Base-by-base conservation (phyloP, 2,888 invertebrate species). In the Ectemnius continuus region DNA sequence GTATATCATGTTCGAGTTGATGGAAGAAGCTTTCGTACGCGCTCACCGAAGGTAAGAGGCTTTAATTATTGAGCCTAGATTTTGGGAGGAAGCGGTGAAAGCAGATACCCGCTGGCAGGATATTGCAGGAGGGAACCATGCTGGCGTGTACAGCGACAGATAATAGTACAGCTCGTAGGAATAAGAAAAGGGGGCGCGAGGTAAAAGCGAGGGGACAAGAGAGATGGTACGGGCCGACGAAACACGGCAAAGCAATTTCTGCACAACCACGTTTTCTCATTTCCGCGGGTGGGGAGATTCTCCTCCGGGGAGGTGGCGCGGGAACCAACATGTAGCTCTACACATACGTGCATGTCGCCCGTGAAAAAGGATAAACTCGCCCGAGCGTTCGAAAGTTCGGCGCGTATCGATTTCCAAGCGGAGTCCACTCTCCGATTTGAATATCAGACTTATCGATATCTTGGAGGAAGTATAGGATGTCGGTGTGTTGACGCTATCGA, bases 211-310 rank as follows among this genome's bases (percentile, higher is more conserved):
- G 28, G 20, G 13, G 57, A 45, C 20, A 4, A 23, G 36, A 28
- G 46, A 64, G 79, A 72, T 78, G 77, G 79, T 70, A 70, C 73
- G 75, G 73, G 75, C 74, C 70, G 63, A 72, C 79, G 79, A 76
- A 82, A 83, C 83, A 82, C 73, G 82, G 82, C 79, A 83, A 82
- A 79, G 82, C 83, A 83, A 83, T 82, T 82, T 82, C 82, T 83
- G 81, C 79, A 83, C 83, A 83, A 82, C 79, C 78, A 71, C 82
- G 81, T 83, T 81, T 83, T 70, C 82, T 79, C 81, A 81, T 82
- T 82, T 79, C 83, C 73, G 71, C 76, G 81, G 73, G 71, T 36
- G 36, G 36, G 71, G 76, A 75, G 64, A 73, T 71, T 76, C 71
- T 76, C 64, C 67, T 61, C 36, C 48, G 74, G 72, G 36, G 80